Conservation (phyloP, 2,888 invertebrate genomes). For the Acanthosepion esculentum region DNA sequence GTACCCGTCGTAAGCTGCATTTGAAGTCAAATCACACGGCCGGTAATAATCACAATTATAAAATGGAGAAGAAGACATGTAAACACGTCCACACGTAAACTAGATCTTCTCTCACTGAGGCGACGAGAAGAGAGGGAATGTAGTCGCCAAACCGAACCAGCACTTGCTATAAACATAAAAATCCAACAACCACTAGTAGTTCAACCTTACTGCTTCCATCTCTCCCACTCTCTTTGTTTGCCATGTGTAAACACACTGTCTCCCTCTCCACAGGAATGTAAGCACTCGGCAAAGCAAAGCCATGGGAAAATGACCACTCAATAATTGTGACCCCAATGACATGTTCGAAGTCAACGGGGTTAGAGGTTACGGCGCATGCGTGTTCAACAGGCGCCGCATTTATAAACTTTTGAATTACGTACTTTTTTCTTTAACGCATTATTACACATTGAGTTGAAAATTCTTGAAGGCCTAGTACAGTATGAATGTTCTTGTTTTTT, state of each 20-base stretch:
- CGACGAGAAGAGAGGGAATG: not conserved
- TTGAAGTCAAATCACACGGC: slow-evolving; percentile 13
- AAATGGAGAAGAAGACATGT: slow-evolving; percentile 37
- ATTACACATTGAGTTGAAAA: no score
- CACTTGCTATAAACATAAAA: not conserved
- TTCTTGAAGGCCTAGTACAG: no score
- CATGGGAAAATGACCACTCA: slow-evolving; percentile 48
- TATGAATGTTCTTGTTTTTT: no score
- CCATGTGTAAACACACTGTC: not conserved
- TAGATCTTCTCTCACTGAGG: not conserved
- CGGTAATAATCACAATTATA: not conserved
- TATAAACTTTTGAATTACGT: not conserved
- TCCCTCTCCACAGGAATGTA: slow-evolving; percentile 1
- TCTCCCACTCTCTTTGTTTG: not conserved
- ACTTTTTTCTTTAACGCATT: no score
- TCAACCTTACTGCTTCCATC: not conserved
- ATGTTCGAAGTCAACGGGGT: not conserved
- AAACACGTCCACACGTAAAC: not conserved
- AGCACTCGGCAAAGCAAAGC: not conserved
- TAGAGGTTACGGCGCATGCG: slow-evolving; percentile 39
- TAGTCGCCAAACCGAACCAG: slow-evolving; percentile 9
- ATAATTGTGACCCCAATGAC: slow-evolving; percentile 6
- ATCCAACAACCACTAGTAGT: not conserved
- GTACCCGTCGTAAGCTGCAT: not conserved
- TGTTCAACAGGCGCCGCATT: not conserved